Evolutionary conservation across 2,797 vertebrate genomes (phyloP), one percentile per base, ranked within the genome.

Genomic region (Mionectes olivaceus): DNA sequence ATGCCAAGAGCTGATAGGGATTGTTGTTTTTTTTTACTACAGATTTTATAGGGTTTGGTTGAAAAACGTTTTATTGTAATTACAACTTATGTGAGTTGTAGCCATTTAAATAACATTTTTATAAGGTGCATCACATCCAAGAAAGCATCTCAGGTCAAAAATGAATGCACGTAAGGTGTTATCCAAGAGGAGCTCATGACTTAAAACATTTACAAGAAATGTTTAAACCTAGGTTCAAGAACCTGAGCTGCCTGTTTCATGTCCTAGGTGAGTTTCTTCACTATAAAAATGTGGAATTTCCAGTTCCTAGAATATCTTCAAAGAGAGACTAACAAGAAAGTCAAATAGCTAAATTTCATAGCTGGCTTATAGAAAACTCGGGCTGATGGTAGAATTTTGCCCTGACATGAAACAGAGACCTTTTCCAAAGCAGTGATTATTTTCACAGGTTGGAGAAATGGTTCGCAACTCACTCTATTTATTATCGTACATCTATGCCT

Each of bases 121-220:
- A 94, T 90, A 93, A 91, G 57, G 21, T 71, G 44, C 22, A 61
- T 94, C 37, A 19, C 8, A 0, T 87, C 83, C 76, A 90, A 78
- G 65, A 81, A 94, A 94, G 25, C 77, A 87, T 94, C 75, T 92
- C 50, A 87, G 93, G 95, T 94, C 81, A 96, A 95, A 95, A 95
- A 81, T 73, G 43, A 78, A 83, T 90, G 21, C 30, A 33, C 0
- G 0, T 53, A 70, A 75, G 47, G 19, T 12, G 56, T 84, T 82
- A 93, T 70, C 71, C 75, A 80, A 74, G 74, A 59, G 43, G 41
- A 87, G 16, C 74, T 90, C 67, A 84, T 60, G 64, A 85, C 41
- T 95, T 89, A 57, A 63, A 49, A 82, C 32, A 35, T 94, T 95
- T 92, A 87, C 41, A 94, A 91, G 76, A 69, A 67, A 35, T n/a